Base-by-base conservation (phyloP, 2,113 vertebrate species). In the Elaphurus davidianus region DNA sequence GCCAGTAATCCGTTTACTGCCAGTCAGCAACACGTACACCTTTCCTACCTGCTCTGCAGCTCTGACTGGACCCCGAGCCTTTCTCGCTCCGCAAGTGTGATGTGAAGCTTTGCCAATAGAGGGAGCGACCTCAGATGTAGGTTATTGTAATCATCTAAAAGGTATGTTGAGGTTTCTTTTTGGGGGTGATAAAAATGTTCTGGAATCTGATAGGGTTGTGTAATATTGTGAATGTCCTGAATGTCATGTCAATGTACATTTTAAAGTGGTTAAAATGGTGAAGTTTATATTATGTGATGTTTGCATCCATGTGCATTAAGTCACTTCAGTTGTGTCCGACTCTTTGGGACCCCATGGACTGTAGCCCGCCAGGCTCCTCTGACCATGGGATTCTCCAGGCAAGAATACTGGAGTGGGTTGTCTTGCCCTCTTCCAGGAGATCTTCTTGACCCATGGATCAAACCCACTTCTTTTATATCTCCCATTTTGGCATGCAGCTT, bases 271-370 rank as follows among this genome's bases (percentile, higher is more conserved):
- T 79, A 45, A 92, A 78, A 64, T 50, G 54, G 36, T 79, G 33
- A 36, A 16, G 59, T 93, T 93, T 78, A 7, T 59, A 17, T 27
- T 64, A 33, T 17, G 4, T 45, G 57, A 62, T 64, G 60, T 95
- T 82, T 36, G n/a, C 10, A 36, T 23, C 10, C 10, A 12, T 40
- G 19, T 19, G 5, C 6, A 19, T 23, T 74, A 67, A 21, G 67
- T 1, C 5, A 0, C n/a, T 40, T 71, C 67, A 40, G n/a, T 40
- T 36, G 33, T 67, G 33, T n/a, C 62, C 0, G 62, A n/a, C 19
- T 36, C 19, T 40, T 71, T 71, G 19, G 19, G n/a, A 71, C 19
- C 5, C 19, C 33, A 23, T 36, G 67, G 19, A 23, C 67, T 40
- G 67, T 23, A 40, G n/a, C 67, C 67, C 0, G 2, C 67, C n/a